These are phyloP conservation scores for Drosophila oshimai DNA, from an alignment of 1,140 invertebrate species.

Conservation along the genomic window DNA sequence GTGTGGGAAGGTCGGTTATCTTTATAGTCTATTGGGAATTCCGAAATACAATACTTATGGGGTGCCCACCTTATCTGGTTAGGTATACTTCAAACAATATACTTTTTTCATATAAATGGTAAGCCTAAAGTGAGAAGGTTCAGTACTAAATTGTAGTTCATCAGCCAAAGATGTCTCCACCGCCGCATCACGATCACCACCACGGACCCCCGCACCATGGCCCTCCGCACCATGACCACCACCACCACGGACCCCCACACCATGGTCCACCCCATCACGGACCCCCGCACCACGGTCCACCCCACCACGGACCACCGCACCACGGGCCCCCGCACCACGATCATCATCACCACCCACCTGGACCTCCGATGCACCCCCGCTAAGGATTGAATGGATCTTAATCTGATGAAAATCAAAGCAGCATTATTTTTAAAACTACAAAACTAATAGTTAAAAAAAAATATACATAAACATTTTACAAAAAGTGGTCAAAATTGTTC, in stretches of 20 bases:
- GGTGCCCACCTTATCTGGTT: constrained; percentile 5
- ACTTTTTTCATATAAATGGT: constrained; percentile 17
- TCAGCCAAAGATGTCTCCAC: constrained; percentile 25
- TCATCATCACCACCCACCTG: constrained; percentile 9
- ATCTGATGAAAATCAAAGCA: neutral
- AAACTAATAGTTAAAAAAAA: neutral
- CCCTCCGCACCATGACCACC: constrained; percentile 2
- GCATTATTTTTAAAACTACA: neutral
- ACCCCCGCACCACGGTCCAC: neutral
- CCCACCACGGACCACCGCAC: neutral
- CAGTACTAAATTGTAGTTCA: constrained; percentile 21
- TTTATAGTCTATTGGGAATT: constrained; percentile 37
- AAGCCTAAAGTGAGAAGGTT: neutral
- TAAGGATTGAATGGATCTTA: neutral
- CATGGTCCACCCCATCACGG: neutral
- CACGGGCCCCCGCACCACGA: neutral
- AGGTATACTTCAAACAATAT: constrained; percentile 10
- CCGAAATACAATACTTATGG: constrained; percentile 2
- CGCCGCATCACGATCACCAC: constrained; percentile 12
- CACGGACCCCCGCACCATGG: constrained; percentile 21
- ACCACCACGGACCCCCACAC: constrained; percentile 11
- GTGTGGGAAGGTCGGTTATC: constrained; percentile 9
- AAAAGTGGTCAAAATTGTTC: neutral
- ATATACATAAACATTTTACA: neutral
- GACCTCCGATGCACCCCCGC: constrained; percentile 29